These are phyloP conservation scores for Sinocyclocheilus anshuiensis DNA, from an alignment of 2,113 vertebrate species.

Conservation along the genomic window DNA sequence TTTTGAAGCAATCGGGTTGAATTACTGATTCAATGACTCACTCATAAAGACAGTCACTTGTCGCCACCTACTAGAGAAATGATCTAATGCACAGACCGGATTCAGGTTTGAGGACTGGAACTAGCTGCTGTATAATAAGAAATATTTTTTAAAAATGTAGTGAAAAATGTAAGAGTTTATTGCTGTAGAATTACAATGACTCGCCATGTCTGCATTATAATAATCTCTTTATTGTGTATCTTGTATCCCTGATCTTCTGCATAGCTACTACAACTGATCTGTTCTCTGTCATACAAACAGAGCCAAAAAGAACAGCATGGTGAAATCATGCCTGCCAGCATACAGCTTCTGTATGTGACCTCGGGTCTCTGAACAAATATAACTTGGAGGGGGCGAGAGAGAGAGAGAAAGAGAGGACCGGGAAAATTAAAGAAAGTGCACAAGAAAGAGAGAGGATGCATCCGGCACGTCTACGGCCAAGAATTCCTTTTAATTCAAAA, in stretches of 20 bases:
- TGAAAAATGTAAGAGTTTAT: not conserved
- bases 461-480: not conserved
- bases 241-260: not conserved
- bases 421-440: not conserved
- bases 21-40: not conserved
- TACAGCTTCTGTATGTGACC: conserved; percentile 28
- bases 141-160: not conserved
- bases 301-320: conserved; percentile 8
- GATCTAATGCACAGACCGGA: not conserved
- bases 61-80: not conserved
- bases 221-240: not conserved
- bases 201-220: not conserved
- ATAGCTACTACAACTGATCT: conserved; percentile 6
- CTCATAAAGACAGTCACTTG: not conserved
- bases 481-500: conserved; percentile 1
- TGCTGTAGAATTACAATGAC: not conserved
- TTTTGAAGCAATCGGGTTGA: not conserved
- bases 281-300: conserved; percentile 4
- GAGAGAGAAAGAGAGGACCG: not conserved
- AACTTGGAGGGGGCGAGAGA: not conserved
- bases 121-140: not conserved
- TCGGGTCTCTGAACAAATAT: conserved; percentile 29
- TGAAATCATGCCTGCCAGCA: conserved; percentile 17
- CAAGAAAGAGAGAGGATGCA: not conserved
- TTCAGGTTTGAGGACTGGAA: not conserved